These are phyloP conservation scores for Microcebus jonahi DNA, from an alignment of 2,113 vertebrate genomes.

Conservation along the genomic window DNA sequence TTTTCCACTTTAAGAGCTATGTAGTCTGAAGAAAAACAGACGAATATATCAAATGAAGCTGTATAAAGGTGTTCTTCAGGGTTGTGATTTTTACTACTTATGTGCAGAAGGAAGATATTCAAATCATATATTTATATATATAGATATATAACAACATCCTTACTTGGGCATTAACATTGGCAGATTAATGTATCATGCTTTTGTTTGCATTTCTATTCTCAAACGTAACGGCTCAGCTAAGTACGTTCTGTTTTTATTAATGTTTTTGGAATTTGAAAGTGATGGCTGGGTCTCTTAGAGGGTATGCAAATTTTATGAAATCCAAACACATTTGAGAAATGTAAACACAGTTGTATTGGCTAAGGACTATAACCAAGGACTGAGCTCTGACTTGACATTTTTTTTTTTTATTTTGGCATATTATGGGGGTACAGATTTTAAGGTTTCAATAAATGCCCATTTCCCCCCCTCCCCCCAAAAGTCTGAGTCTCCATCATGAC, in stretches of 20 bases:
- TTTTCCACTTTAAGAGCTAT: conserved; percentile 29
- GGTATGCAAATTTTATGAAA: conserved; percentile 64
- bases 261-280: conserved; percentile 54
- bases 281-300: not conserved
- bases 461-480: no score
- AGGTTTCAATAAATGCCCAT: no score
- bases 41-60: not conserved
- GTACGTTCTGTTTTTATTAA: conserved; percentile 51
- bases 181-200: conserved; percentile 26
- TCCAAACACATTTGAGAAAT: conserved; percentile 65
- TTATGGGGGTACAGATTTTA: no score
- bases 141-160: not conserved
- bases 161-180: not conserved
- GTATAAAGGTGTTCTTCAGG: not conserved
- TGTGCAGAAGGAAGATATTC: not conserved
- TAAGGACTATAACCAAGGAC: not conserved
- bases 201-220: conserved; percentile 43
- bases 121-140: not conserved
- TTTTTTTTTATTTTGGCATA: no score
- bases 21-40: conserved; percentile 6
- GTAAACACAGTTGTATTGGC: conserved; percentile 57
- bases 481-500: no score
- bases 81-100: not conserved
- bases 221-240: conserved; percentile 12
- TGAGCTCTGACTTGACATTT: conserved; percentile 27